Evolutionary conservation across 2,113 vertebrate species (phyloP), one percentile per base, ranked within the genome.

Genomic region (Lasiurus cinereus): DNA sequence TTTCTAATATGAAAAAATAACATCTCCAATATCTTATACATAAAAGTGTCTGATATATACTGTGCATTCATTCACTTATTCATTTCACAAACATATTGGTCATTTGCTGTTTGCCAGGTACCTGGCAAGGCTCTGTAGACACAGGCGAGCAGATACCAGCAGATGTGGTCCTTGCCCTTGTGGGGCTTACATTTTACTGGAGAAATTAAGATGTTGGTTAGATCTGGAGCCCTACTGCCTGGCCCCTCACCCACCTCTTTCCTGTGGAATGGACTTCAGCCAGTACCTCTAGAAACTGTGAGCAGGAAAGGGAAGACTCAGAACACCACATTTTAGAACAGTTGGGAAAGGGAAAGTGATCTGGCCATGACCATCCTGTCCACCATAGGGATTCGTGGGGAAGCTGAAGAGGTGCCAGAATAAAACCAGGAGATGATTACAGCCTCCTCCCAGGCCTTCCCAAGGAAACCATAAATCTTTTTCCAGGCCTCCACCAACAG

Each of bases 391-490:
- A 66, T 76, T 83, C 74, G 43, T 59, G 56, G 69, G 46, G 36
- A 80, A 72, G 59, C 72, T n/a, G 66, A 88, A 59, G 12, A 54
- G 31, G 1, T n/a, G 59, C 70, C 84, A 94, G 19, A 76, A 46
- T 56, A 83, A 79, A 95, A 64, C 54, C 54, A 93, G 48, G 39
- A 86, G 90, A 93, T 87, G 24, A 83, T 80, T 70, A 18, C 1
- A 80, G 43, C n/a, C 56, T 80, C 77, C 46, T 84, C 62, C 56
- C 33, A 82, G 69, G 18, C 16, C 21, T 90, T 95, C 84, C 88
- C 52, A 94, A 77, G 93, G 88, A 96, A 91, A 83, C 21, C 12
- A 5, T 72, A 82, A 52, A 76, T 95, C 52, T 88, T 89, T 88
- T 79, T 80, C 72, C 48, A 56, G 31, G 59, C 22, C 39, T 80